These are phyloP conservation scores for Tholera decimalis DNA, from an alignment of 2,888 invertebrate species.

Conservation along the genomic window DNA sequence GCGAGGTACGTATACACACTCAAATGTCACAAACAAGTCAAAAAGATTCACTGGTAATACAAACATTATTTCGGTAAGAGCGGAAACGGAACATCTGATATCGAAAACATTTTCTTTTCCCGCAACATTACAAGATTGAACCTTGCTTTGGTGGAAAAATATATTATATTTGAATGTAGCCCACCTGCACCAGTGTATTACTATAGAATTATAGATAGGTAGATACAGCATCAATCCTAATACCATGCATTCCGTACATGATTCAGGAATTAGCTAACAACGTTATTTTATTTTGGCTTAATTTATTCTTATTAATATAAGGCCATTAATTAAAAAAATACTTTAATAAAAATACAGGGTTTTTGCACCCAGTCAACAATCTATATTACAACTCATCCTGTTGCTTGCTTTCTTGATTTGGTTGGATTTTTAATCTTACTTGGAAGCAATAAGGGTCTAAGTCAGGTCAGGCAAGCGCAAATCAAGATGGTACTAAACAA, in stretches of 20 bases:
- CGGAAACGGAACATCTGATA: not conserved
- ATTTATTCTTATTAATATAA: too few relatives aligned
- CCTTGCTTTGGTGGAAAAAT: not conserved
- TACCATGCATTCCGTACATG: not conserved
- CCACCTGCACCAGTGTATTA: too few relatives aligned
- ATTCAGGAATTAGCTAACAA: too few relatives aligned
- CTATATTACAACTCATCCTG: too few relatives aligned
- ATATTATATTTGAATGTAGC: not conserved
- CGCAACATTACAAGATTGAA: too few relatives aligned
- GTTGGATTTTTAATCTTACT: not conserved
- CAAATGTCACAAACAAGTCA: not conserved
- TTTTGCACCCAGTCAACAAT: too few relatives aligned
- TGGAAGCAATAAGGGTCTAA: not conserved
- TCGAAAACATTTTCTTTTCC: slow-evolving; percentile 8
- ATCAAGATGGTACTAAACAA: slow-evolving; percentile 6
- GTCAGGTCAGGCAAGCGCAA: not conserved
- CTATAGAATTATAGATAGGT: not conserved
- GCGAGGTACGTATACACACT: too few relatives aligned
- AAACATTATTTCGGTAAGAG: slow-evolving; percentile 6
- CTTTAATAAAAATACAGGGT: too few relatives aligned
- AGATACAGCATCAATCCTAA: not conserved
- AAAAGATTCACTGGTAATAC: too few relatives aligned
- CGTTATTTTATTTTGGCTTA: too few relatives aligned
- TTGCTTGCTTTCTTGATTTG: too few relatives aligned
- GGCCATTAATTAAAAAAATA: too few relatives aligned